Conservation (phyloP, 2,888 invertebrate species). For the Tetranychus piercei region DNA sequence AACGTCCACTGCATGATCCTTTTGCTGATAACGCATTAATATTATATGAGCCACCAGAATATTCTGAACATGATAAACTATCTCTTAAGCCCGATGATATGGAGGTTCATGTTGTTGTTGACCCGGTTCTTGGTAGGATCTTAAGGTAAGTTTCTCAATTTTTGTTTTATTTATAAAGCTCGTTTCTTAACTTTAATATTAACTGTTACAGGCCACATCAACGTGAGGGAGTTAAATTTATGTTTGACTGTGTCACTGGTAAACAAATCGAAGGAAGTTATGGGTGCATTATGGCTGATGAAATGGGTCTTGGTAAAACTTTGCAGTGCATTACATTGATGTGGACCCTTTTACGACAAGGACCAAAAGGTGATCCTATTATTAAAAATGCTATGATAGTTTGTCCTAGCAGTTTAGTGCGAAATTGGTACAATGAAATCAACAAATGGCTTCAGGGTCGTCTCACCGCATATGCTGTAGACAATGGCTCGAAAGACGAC, state of each 20-base stretch:
- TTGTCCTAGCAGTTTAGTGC: conserved; percentile 88
- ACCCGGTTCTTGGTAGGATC: conserved; percentile 71
- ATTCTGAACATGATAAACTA: conserved; percentile 68
- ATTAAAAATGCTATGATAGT: conserved; percentile 87
- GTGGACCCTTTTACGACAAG: conserved; percentile 82
- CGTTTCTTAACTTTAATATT: not conserved
- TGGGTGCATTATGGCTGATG: conserved; percentile 45
- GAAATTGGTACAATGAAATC: conserved; percentile 98
- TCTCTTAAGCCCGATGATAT: conserved; percentile 45
- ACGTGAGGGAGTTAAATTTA: conserved; percentile 93
- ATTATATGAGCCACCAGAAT: conserved; percentile 60
- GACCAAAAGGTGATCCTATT: conserved; percentile 70
- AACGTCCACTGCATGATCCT: conserved; percentile 70
- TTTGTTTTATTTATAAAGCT: not conserved
- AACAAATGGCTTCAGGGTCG: conserved; percentile 81
- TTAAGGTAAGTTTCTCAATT: conserved; percentile 40
- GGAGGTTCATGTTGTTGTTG: conserved; percentile 88
- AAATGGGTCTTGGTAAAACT: not conserved
- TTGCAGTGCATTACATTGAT: conserved; percentile 85
- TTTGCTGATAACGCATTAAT: conserved; percentile 76
- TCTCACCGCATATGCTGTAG: conserved; percentile 47
- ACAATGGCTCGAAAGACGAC: conserved; percentile 47
- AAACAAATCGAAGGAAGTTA: conserved; percentile 59
- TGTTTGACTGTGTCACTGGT: conserved; percentile 97
- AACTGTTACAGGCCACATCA: conserved; percentile 55